Evolutionary conservation across 2,113 vertebrate genomes (phyloP), one percentile per base, ranked within the genome.

Genomic region (Stictonetta naevosa): DNA sequence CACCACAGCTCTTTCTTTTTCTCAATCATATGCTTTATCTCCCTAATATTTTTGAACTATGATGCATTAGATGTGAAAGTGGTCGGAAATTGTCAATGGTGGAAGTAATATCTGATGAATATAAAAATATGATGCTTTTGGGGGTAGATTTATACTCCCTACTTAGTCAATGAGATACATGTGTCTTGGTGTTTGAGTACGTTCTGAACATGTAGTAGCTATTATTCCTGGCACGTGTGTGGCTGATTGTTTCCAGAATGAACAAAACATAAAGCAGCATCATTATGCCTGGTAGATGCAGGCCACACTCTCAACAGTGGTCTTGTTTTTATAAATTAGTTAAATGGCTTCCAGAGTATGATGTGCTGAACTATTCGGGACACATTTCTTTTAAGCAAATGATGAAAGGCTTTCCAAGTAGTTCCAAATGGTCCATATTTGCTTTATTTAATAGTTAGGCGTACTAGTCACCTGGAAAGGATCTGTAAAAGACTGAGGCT

Each of bases 191-290:
- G 92, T 82, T 95, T 91, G 82, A 53, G 90, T 91, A 59, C 53
- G 89, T 94, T 96, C 58, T 77, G 78, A 96, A 84, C 93, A 89
- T 68, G 68, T 66, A 96, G 56, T 91, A 82, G 95, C 92, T 96
- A 68, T 93, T 96, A 91, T 78, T 94, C 73, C 78, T 93, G 95
- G 95, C 96, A 96, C 72, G 94, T 94, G 96, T 96, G 96, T 80
- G 90, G 86, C 94, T 96, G 97, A 97, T 97, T 96, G 95, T 93
- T 97, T 97, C 97, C 97, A 97, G 97, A 97, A 94, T 63, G 94
- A 95, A 55, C 73, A 88, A 93, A 95, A 90, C 94, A 93, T 60
- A 86, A 96, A 77, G 94, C 95, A 93, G 75, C 64, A 93, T 71
- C 86, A 71, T 95, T 97, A 95, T 60, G 88, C 44, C 83, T 91